Conservation (phyloP, 2,113 vertebrate species). For the Turnix velox region DNA sequence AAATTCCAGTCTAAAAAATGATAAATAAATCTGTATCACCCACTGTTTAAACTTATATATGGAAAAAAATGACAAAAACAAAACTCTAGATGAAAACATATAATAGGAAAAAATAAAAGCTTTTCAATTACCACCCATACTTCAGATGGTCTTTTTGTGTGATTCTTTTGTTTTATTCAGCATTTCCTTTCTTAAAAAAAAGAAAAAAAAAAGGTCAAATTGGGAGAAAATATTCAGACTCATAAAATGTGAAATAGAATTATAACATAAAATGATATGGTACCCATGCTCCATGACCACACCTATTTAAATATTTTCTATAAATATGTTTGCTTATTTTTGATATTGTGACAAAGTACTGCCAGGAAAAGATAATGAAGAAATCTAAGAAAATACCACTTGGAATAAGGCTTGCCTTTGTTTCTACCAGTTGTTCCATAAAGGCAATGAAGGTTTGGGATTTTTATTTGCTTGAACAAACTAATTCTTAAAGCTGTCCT, state of each 20-base stretch:
- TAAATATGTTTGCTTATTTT: slow-evolving; percentile 20
- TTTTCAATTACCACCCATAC: slow-evolving; percentile 3
- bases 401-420: neutral
- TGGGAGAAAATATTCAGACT: neutral
- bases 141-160: slow-evolving; percentile 10
- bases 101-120: neutral
- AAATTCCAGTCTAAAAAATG: neutral
- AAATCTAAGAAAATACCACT: neutral
- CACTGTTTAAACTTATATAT: slow-evolving; percentile 34
- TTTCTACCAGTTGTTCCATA: neutral
- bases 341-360: neutral
- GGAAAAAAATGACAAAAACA: neutral
- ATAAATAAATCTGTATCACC: slow-evolving; percentile 13
- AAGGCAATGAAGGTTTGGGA: neutral
- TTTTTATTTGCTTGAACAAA: neutral
- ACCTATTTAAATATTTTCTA: neutral
- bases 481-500: neutral
- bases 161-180: slow-evolving; percentile 35
- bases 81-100: neutral
- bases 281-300: neutral
- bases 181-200: slow-evolving; percentile 42
- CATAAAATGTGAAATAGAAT: no score
- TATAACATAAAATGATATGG: slow-evolving; percentile 40
- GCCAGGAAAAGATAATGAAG: neutral
- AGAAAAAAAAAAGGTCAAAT: slow-evolving; percentile 7